Evolutionary conservation across 35 echinoderm and acorn worm species (phyloP).

Genomic region (Ptychodera flava): DNA sequence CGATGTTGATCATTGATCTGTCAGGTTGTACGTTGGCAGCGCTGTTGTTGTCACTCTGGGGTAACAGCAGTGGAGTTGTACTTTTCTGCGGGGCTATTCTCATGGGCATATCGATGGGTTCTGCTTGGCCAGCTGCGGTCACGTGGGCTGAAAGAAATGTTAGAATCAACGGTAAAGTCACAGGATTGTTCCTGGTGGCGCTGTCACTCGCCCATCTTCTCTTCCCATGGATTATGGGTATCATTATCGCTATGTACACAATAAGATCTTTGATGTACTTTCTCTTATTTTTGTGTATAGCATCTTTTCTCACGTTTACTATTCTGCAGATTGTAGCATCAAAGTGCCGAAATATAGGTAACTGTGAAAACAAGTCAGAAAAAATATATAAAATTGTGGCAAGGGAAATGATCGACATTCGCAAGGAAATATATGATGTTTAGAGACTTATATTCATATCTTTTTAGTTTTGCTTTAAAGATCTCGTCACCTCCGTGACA

Average conservation of each 20-base stretch:
- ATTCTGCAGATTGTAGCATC: background rate
- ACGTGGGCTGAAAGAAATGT: conserved; percentile 74
- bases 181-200: conserved; percentile 60
- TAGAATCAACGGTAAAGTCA: conserved; percentile 48
- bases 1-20: conserved; percentile 65
- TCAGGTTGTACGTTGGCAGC: conserved; percentile 31
- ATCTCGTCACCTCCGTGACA: no score
- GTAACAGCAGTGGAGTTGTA: conserved; percentile 1
- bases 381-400: no score
- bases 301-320: background rate
- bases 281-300: background rate
- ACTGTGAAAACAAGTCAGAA: no score
- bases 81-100: conserved; percentile 58
- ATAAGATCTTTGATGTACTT: background rate
- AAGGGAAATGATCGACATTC: no score
- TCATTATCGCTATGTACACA: background rate
- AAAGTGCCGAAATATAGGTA: background rate
- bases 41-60: conserved; percentile 21
- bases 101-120: conserved; percentile 70
- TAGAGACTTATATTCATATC: no score
- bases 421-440: no score
- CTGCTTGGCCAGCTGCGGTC: conserved; percentile 71
- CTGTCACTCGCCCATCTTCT: conserved; percentile 69
- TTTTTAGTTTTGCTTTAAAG: no score
- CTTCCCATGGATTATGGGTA: conserved; percentile 44